Evolutionary conservation across 1,140 invertebrate species (phyloP), one percentile per base, ranked within the genome.

Genomic region (Rhopalosiphum padi): DNA sequence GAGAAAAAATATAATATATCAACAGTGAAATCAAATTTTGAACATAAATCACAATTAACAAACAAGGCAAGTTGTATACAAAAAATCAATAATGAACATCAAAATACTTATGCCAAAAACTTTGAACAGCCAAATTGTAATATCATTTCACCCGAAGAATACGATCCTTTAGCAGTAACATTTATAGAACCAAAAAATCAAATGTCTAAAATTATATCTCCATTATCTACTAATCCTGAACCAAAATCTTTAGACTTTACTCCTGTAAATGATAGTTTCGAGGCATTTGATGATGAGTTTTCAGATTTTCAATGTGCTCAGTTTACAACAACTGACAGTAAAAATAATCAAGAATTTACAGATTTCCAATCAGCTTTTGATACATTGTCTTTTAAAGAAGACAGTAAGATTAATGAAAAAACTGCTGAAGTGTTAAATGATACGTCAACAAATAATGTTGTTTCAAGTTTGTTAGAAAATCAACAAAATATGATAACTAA

Each of bases 271-370:
- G 43, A 94, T 87, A 68, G n/a, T 46, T 77, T 77, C 46, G 92
- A 94, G 92, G 25, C 60, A 85, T 51, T 86, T 43, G 94, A 95
- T 83, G 94, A 94, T 93, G 94, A 95, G 77, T 95, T 95, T 93
- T 94, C 94, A 89, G 94, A 95, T 53, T 95, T 95, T 43, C 94
- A 95, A 92, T 94, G 94, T 94, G 94, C 94, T 43, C 94, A 94
- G 37, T 93, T 95, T 77, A 93, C 90, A 68, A 85, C 6, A 48
- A 51, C n/a, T 93, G 83, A 93, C 35, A 77, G 60, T 93, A 51
- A 93, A 37, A 89, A 41, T 25, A 91, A 91, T 85, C 89, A 94
- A 37, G 94, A 94, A n/a, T 94, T 94, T 93, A 93, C 93, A 7
- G 93, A 94, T 93, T 94, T 94, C 43, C 94, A 94, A 93, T 94